Evolutionary conservation across 2,797 vertebrate genomes (phyloP).

Genomic region (Chaunax sp.): DNA sequence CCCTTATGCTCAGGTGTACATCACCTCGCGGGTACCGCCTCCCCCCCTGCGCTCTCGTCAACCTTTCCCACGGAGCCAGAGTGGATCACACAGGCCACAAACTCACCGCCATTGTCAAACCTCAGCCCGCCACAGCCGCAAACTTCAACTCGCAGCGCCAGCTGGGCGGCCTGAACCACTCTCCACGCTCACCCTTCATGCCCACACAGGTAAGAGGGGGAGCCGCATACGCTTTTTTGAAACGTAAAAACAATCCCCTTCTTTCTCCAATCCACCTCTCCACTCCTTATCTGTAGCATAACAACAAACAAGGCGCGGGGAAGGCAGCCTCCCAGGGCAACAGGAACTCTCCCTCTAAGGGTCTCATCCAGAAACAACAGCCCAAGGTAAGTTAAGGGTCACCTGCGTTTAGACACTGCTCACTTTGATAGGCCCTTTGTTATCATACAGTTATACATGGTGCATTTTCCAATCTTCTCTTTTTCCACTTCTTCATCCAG

Average conservation of each 20-base stretch:
- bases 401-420: neutral
- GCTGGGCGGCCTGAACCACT: constrained; percentile 90
- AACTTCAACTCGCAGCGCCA: constrained; percentile 80
- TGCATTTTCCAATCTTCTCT: neutral
- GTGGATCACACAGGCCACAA: constrained; percentile 89
- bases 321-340: constrained; percentile 84
- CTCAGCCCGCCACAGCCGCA: constrained; percentile 84
- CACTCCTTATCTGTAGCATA: constrained; percentile 70
- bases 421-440: neutral
- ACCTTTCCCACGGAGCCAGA: constrained; percentile 91
- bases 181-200: constrained; percentile 92
- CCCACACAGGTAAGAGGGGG: constrained; percentile 87
- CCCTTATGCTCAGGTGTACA: constrained; percentile 81
- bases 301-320: constrained; percentile 82
- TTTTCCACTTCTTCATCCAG: constrained; percentile 40
- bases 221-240: neutral
- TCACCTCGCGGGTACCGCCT: constrained; percentile 92
- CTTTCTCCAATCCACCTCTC: constrained; percentile 1
- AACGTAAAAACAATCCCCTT: neutral
- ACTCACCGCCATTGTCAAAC: constrained; percentile 94
- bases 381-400: constrained; percentile 78
- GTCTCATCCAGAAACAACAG: constrained; percentile 82
- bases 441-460: neutral
- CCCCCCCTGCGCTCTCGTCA: constrained; percentile 95
- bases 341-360: constrained; percentile 83